Conservation (phyloP, 2,113 vertebrate genomes). For the Dromaius novaehollandiae region DNA sequence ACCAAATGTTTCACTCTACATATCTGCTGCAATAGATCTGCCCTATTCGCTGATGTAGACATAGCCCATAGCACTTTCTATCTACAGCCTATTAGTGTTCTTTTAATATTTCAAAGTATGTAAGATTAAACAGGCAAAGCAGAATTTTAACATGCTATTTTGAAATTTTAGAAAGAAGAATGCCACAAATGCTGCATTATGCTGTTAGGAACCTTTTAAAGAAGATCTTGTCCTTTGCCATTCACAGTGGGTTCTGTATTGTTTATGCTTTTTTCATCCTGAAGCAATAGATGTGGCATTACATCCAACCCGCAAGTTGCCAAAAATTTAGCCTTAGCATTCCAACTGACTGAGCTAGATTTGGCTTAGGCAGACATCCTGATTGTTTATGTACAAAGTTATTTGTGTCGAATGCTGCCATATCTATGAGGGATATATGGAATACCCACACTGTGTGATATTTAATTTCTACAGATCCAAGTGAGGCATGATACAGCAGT, state of each 20-base stretch:
- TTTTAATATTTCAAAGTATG: not conserved
- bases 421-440: not conserved
- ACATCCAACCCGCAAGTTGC: not conserved
- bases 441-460: not conserved
- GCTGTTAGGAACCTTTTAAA: not conserved
- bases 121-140: not conserved
- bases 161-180: not conserved
- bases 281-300: not conserved
- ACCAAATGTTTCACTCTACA: not conserved
- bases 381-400: not conserved
- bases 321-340: not conserved
- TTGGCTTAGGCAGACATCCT: not conserved
- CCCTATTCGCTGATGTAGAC: not conserved
- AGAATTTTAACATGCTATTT: not conserved
- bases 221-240: not conserved
- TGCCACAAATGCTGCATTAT: not conserved
- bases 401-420: not conserved
- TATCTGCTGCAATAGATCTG: not conserved
- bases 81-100: not conserved
- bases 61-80: not conserved
- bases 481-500: not conserved
- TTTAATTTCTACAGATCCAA: not conserved
- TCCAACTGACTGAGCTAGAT: not conserved
- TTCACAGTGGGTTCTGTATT: not conserved
- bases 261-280: not conserved